These are phyloP conservation scores for Pristionchus exspectatus DNA, from an alignment of 2,888 invertebrate genomes.

Conservation along the genomic window DNA sequence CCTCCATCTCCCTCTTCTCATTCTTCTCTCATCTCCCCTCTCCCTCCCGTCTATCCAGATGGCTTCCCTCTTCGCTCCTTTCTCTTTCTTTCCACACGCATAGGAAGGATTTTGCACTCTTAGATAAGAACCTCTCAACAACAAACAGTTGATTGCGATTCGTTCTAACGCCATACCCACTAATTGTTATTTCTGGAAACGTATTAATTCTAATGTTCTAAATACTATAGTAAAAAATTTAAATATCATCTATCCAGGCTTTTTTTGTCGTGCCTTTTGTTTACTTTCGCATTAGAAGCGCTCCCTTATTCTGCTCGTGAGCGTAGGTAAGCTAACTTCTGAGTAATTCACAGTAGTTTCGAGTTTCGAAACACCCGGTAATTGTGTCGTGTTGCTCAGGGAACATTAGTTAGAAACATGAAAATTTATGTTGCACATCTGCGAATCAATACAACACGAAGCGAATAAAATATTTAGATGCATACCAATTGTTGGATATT, in stretches of 20 bases:
- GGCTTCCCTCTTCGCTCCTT: neutral
- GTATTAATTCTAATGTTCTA: neutral
- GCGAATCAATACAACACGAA: slow-evolving; percentile 29
- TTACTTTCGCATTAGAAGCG: neutral
- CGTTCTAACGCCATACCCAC: neutral
- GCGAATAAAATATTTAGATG: slow-evolving; percentile 21
- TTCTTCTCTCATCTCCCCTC: slow-evolving; percentile 23
- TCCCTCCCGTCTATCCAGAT: slow-evolving; percentile 8
- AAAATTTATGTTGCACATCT: slow-evolving; percentile 45
- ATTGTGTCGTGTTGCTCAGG: neutral
- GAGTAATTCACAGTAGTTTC: neutral
- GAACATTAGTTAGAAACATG: neutral
- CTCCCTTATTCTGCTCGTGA: neutral
- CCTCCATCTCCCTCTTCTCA: neutral
- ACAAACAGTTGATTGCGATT: neutral
- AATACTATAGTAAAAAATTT: neutral
- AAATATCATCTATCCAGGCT: no score
- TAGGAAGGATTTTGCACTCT: neutral
- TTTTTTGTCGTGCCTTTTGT: neutral
- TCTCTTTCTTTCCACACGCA: slow-evolving; percentile 8
- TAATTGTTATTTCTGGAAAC: neutral
- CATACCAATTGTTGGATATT: neutral
- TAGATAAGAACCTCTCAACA: slow-evolving; percentile 1
- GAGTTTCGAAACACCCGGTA: neutral
- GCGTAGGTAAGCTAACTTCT: neutral